Conservation (phyloP, 2,113 vertebrate genomes). For the Noturus placidus region DNA sequence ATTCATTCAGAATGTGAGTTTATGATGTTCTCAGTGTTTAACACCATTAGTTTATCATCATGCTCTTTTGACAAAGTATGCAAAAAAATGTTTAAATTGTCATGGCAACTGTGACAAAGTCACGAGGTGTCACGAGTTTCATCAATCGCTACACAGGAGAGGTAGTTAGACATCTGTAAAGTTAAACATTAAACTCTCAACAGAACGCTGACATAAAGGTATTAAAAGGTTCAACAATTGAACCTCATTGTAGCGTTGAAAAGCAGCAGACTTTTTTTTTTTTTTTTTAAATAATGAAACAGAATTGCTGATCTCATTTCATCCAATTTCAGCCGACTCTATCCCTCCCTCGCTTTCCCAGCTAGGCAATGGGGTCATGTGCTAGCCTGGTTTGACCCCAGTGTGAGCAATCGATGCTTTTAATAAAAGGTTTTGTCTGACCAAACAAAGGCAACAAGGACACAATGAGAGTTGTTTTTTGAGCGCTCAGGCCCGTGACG, state of each 20-base stretch:
- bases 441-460: slow-evolving; percentile 48
- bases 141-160: background rate
- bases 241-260: background rate
- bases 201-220: background rate
- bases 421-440: slow-evolving; percentile 54
- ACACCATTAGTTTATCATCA: background rate
- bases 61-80: background rate
- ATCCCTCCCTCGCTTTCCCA: background rate
- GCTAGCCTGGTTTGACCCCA: slow-evolving; percentile 45
- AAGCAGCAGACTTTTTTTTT: background rate
- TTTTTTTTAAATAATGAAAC: background rate
- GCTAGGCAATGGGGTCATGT: slow-evolving; percentile 20
- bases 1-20: background rate
- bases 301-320: slow-evolving; percentile 16
- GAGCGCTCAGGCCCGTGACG: slow-evolving; percentile 6
- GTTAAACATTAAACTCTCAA: background rate
- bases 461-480: slow-evolving; percentile 39
- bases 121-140: too few species aligned
- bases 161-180: background rate
- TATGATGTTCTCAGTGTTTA: background rate
- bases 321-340: background rate
- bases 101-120: background rate
- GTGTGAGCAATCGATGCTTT: slow-evolving; percentile 44
- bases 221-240: background rate
- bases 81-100: background rate